phyloP scores from a whole-genome alignment of 2,113 vertebrate species.

The Notechis scutatus region DNA sequence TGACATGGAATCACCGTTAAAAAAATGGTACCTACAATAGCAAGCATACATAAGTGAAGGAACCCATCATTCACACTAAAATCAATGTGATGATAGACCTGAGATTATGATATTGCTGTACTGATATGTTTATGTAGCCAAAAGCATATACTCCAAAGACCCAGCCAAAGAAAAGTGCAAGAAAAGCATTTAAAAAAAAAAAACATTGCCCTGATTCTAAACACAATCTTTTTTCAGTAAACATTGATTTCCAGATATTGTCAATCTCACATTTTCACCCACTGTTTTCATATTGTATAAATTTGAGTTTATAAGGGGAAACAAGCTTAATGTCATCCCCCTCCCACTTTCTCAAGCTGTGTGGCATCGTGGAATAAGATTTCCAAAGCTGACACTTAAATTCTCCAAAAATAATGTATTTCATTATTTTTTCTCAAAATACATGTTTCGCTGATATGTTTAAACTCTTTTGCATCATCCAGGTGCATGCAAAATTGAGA shows the following conservation, averaged over 20 bases:
- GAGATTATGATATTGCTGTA: background rate
- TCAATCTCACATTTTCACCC: background rate
- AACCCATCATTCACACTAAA: background rate
- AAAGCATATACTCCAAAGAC: background rate
- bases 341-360: too few relatives aligned
- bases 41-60: background rate
- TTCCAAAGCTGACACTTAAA: background rate
- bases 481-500: background rate
- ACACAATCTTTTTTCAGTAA: background rate
- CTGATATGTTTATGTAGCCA: background rate
- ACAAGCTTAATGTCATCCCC: too few relatives aligned
- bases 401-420: background rate
- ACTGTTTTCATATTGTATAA: background rate
- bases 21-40: background rate
- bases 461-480: background rate
- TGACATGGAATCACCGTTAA: background rate
- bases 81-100: background rate
- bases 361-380: too few relatives aligned
- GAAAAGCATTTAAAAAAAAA: background rate
- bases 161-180: background rate
- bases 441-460: background rate
- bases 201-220: background rate
- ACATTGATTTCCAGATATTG: background rate
- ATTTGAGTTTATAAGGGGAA: background rate
- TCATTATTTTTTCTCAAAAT: background rate